Evolutionary conservation across 2,797 vertebrate genomes (phyloP).

Genomic region (Xenops minutus): DNA sequence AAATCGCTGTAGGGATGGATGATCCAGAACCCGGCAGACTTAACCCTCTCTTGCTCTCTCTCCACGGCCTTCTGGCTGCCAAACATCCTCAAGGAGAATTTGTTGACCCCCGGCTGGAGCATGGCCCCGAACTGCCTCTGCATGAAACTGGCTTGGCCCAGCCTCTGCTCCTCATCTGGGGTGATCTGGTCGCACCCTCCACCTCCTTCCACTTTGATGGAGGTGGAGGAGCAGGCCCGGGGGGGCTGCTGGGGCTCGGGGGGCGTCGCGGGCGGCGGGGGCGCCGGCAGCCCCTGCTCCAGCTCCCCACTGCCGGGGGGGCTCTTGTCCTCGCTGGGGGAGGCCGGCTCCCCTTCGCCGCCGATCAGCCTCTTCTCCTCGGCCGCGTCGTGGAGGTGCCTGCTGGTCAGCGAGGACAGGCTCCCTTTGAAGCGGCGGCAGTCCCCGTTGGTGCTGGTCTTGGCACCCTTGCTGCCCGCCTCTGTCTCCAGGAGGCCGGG

Average conservation of each 20-base stretch:
- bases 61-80: constrained; percentile 99
- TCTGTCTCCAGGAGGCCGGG: constrained; percentile 88
- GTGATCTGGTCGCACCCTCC: constrained; percentile 90
- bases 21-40: constrained; percentile 98
- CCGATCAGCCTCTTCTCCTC: constrained; percentile 90
- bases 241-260: constrained; percentile 63
- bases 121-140: constrained; percentile 97
- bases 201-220: constrained; percentile 89
- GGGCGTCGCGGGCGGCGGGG: constrained; percentile 5
- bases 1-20: constrained; percentile 99
- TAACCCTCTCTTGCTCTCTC: constrained; percentile 95
- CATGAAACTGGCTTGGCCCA: constrained; percentile 93
- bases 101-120: constrained; percentile 98
- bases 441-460: constrained; percentile 94
- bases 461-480: constrained; percentile 78
- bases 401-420: constrained; percentile 91
- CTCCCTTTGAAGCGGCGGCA: constrained; percentile 94
- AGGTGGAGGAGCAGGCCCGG: constrained; percentile 79
- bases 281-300: constrained; percentile 44
- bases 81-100: constrained; percentile 99
- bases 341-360: constrained; percentile 78
- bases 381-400: constrained; percentile 88
- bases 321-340: constrained; percentile 60
- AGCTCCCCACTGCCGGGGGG: constrained; percentile 21
- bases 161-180: constrained; percentile 88